Conservation (phyloP, 1,140 invertebrate genomes). For the Aphaenogaster rudis region DNA sequence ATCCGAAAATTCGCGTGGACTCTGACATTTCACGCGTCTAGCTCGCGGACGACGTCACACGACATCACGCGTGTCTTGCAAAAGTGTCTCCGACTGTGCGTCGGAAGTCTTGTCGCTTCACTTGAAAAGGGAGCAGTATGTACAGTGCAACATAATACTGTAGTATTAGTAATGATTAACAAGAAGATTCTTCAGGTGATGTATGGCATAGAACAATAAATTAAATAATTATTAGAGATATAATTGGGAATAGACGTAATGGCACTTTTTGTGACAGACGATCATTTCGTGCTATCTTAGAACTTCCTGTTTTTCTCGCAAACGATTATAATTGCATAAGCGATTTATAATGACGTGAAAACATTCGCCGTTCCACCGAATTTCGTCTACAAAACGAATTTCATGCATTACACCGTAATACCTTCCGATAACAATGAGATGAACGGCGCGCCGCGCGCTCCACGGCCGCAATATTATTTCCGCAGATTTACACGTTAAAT, state of each 20-base stretch:
- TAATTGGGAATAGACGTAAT: background rate
- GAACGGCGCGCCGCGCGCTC: slow-evolving; percentile 1
- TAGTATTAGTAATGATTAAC: background rate
- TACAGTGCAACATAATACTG: background rate
- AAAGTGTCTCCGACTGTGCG: background rate
- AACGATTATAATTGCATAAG: slow-evolving; percentile 53
- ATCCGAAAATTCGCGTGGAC: slow-evolving; percentile 49
- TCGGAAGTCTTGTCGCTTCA: slow-evolving; percentile 43
- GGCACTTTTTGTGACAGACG: background rate
- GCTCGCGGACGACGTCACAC: background rate
- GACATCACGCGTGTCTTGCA: background rate
- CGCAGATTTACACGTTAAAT: slow-evolving; percentile 66
- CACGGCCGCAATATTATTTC: slow-evolving; percentile 57
- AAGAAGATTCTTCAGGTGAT: background rate
- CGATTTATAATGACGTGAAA: slow-evolving; percentile 58
- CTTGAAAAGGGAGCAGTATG: background rate
- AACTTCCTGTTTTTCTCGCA: background rate
- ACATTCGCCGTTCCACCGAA: slow-evolving; percentile 4
- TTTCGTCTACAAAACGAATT: slow-evolving; percentile 29
- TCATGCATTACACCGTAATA: slow-evolving; percentile 56
- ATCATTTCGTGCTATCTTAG: background rate
- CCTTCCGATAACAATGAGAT: slow-evolving; percentile 57
- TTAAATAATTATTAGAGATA: background rate
- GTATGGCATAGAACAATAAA: background rate
- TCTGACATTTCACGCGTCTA: background rate